Conservation (phyloP, 1,140 invertebrate genomes). For the Elysia chlorotica region DNA sequence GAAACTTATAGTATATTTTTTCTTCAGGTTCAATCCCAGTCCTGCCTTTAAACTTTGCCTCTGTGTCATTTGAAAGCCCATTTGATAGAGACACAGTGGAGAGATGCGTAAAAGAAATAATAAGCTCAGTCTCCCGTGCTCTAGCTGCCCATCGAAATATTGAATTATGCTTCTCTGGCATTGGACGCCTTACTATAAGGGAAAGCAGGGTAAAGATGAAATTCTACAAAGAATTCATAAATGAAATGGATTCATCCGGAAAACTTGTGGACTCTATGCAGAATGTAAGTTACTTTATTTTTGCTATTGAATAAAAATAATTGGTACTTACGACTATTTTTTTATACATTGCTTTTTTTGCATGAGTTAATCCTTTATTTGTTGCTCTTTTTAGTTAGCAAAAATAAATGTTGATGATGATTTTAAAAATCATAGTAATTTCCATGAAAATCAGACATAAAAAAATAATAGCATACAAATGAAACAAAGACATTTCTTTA, state of each 20-base stretch:
- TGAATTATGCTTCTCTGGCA: constrained; percentile 57
- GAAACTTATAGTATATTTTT: too few species aligned
- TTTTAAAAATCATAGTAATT: too few species aligned
- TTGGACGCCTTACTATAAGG: constrained; percentile 57
- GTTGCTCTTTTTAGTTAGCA: too few species aligned
- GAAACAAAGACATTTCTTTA: too few species aligned
- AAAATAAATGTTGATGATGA: too few species aligned
- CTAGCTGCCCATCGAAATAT: constrained; percentile 53
- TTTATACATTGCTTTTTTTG: background rate
- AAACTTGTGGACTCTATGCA: constrained; percentile 54
- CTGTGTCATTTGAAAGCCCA: constrained; percentile 56
- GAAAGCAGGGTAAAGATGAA: constrained; percentile 60
- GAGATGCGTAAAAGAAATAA: constrained; percentile 58
- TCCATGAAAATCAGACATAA: too few species aligned
- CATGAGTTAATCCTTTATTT: too few species aligned
- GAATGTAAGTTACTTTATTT: constrained; percentile 50
- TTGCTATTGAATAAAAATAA: too few species aligned
- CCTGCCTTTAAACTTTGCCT: constrained; percentile 54
- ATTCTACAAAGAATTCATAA: constrained; percentile 62
- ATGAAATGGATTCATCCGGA: constrained; percentile 58
- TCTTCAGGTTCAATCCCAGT: constrained; percentile 12
- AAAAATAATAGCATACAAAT: too few species aligned
- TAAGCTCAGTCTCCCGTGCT: constrained; percentile 48
- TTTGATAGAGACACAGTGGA: constrained; percentile 61
- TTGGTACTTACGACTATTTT: too few species aligned